These are phyloP conservation scores for Electrophaes corylata DNA, from an alignment of 2,888 invertebrate species.

Conservation along the genomic window DNA sequence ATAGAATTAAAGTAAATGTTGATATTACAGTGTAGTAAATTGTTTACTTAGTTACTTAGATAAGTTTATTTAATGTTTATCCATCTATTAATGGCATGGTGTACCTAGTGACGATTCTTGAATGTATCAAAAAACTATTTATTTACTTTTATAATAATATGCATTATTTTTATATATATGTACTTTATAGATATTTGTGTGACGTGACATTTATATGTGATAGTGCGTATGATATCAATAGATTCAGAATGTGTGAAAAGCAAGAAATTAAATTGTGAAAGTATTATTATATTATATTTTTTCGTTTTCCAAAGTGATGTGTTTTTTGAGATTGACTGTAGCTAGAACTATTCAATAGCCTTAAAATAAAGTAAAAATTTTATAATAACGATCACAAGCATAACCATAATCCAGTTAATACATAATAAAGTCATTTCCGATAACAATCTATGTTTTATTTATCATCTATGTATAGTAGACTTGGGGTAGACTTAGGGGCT, in stretches of 20 bases:
- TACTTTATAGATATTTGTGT: conserved; percentile 18
- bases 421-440: conserved; percentile 16
- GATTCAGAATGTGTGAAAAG: conserved; percentile 22
- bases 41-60: background rate
- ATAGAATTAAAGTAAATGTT: background rate
- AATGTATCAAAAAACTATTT: conserved; percentile 1
- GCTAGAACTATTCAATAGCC: conserved; percentile 29
- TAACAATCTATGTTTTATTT: conserved; percentile 20
- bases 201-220: conserved; percentile 41
- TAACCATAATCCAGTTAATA: conserved; percentile 16
- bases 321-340: conserved; percentile 51
- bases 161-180: conserved; percentile 10
- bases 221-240: conserved; percentile 41
- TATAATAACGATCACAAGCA: conserved; percentile 22
- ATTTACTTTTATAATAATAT: conserved; percentile 1
- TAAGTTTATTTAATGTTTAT: background rate
- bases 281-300: conserved; percentile 44
- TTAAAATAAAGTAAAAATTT: conserved; percentile 25
- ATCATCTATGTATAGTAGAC: too few species aligned
- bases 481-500: too few species aligned
- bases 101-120: conserved; percentile 1
- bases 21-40: conserved; percentile 4
- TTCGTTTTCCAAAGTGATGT: conserved; percentile 18
- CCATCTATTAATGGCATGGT: background rate
- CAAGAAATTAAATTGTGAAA: conserved; percentile 31